A percentile compares a stretch with the other conserved stretches of the same genome.
phyloP scores from a whole-genome alignment of 2,888 invertebrate species.

The Steinernema scapterisci region DNA sequence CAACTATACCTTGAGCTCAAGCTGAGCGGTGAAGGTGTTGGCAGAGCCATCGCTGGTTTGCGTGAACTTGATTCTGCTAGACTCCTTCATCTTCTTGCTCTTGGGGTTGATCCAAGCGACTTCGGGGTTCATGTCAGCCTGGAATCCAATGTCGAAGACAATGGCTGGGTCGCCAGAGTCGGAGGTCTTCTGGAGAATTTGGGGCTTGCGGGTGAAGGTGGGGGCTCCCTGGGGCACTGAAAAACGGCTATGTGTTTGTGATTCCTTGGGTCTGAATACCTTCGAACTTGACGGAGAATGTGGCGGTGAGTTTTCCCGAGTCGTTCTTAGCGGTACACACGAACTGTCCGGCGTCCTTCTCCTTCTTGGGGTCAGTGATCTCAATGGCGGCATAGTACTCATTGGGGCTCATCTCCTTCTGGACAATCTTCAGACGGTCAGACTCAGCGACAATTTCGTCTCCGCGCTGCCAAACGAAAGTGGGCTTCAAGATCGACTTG shows the following conservation, averaged over 20 bases:
- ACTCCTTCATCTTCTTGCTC: slow-evolving; percentile 68
- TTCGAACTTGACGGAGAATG: slow-evolving; percentile 68
- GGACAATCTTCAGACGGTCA: slow-evolving; percentile 66
- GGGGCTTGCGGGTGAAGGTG: slow-evolving; percentile 68
- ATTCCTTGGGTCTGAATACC: slow-evolving; percentile 41
- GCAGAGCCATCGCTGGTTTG: slow-evolving; percentile 56
- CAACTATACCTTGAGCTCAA: slow-evolving; percentile 67
- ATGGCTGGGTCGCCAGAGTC: slow-evolving; percentile 68
- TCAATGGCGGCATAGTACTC: slow-evolving; percentile 66
- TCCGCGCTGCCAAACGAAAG: slow-evolving; percentile 92
- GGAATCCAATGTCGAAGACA: slow-evolving; percentile 68
- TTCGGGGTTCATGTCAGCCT: slow-evolving; percentile 67
- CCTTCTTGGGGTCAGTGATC: slow-evolving; percentile 81
- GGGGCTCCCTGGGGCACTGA: slow-evolving; percentile 68
- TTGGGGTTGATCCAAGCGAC: slow-evolving; percentile 68
- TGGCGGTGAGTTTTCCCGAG: slow-evolving; percentile 68
- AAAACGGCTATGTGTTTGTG: slow-evolving; percentile 26
- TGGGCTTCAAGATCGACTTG: slow-evolving; percentile 88
- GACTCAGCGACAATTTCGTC: slow-evolving; percentile 73
- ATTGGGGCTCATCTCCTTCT: slow-evolving; percentile 58
- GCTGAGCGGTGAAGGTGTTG: slow-evolving; percentile 64
- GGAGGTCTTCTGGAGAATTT: slow-evolving; percentile 68
- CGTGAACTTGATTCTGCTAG: slow-evolving; percentile 66
- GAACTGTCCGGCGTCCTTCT: slow-evolving; percentile 71
- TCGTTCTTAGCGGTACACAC: slow-evolving; percentile 68